Percentiles rank a stretch among this genome's conserved stretches.
Conservation (phyloP, 1,140 invertebrate species). For the Papilio glaucus region DNA sequence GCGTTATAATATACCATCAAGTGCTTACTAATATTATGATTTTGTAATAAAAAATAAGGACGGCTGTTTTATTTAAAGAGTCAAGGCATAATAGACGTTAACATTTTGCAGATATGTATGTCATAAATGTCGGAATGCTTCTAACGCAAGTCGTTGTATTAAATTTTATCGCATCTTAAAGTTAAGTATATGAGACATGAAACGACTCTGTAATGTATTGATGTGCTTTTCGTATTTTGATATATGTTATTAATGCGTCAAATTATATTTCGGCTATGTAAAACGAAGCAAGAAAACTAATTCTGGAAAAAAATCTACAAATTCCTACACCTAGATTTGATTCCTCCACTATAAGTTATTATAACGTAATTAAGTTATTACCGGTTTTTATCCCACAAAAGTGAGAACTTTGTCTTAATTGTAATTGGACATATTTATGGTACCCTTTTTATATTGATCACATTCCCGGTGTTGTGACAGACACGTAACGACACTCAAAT, state of each 20-base stretch:
- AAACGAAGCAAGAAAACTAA: not conserved
- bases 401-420: no score
- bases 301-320: not conserved
- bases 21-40: constrained; percentile 14
- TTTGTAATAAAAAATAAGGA: constrained; percentile 12
- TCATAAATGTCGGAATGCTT: constrained; percentile 28
- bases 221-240: not conserved
- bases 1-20: not conserved
- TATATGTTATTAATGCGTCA: not conserved
- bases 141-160: constrained; percentile 24
- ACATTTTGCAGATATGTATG: constrained; percentile 30
- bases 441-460: no score
- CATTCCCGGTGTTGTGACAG: not conserved
- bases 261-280: not conserved
- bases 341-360: no score
- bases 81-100: constrained; percentile 17
- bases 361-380: no score
- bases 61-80: constrained; percentile 21
- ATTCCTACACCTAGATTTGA: no score
- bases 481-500: not conserved
- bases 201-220: constrained; percentile 23
- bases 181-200: constrained; percentile 31
- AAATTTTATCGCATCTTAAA: constrained; percentile 34
- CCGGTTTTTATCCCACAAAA: no score
- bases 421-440: no score